Conservation (phyloP, 2,888 invertebrate genomes). For the Chydorus sphaericus region DNA sequence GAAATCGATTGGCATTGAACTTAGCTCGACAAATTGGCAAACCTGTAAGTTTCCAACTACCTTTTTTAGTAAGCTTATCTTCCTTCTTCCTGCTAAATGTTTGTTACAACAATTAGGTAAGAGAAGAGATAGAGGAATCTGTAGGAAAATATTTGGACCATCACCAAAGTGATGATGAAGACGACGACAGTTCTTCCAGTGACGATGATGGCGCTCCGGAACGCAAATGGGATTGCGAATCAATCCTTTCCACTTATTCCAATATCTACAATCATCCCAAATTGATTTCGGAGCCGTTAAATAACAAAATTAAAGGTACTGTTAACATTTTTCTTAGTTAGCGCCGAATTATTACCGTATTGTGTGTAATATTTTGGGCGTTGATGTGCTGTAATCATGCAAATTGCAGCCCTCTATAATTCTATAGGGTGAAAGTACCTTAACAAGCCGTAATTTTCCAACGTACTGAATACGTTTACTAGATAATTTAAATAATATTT, state of each 20-base stretch:
- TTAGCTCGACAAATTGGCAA: slow-evolving; percentile 4
- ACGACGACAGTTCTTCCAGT: slow-evolving; percentile 6
- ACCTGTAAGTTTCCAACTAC: not conserved
- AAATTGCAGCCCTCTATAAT: too few relatives aligned
- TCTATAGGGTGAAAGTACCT: too few relatives aligned
- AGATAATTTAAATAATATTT: too few relatives aligned
- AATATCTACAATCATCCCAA: slow-evolving; percentile 86
- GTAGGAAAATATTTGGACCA: slow-evolving; percentile 23
- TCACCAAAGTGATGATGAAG: slow-evolving; percentile 35
- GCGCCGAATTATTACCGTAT: too few relatives aligned
- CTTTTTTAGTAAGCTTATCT: not conserved
- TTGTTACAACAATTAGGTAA: not conserved
- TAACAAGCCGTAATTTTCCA: too few relatives aligned
- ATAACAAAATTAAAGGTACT: slow-evolving; percentile 31
- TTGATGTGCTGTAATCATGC: too few relatives aligned
- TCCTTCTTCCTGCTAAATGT: slow-evolving; percentile 18
- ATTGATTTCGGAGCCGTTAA: slow-evolving; percentile 52
- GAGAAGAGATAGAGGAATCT: not conserved
- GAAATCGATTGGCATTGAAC: slow-evolving; percentile 29
- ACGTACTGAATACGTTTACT: too few relatives aligned
- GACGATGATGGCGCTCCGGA: slow-evolving; percentile 45
- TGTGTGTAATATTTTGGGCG: too few relatives aligned
- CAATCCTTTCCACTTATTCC: slow-evolving; percentile 76
- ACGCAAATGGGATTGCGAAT: slow-evolving; percentile 80
- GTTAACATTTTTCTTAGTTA: not conserved